Evolutionary conservation across 2,797 vertebrate genomes (phyloP), one percentile per base, ranked within the genome.

Genomic region (Fratercula arctica): DNA sequence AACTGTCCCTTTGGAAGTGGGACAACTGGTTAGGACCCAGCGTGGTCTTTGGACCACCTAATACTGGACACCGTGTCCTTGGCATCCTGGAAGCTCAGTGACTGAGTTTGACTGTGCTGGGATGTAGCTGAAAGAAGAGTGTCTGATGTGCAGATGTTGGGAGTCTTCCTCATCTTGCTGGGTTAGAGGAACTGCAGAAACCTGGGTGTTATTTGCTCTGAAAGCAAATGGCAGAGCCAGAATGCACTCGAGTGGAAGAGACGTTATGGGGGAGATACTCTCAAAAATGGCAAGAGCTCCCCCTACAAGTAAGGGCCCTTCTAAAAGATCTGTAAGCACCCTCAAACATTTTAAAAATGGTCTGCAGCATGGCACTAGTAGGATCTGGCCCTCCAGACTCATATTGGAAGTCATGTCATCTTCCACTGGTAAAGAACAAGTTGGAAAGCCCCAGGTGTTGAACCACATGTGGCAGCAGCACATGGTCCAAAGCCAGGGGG

Each of bases 111-210:
- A 13, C 51, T 12, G 50, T 64, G 73, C 48, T 81, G 80, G 67
- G 83, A 46, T 26, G 43, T 26, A 37, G 48, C 78, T 41, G 72
- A 31, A 69, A 72, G 75, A 54, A 61, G 57, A 20, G 46, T 4
- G 17, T 63, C 39, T 53, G 33, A 9, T 5, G 4, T 37, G 48
- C 0, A 0, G 31, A 10, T 53, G 72, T 8, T 85, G 56, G 33
- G 72, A 64, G 53, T 25, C 31, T 61, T 64, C 41, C 57, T 16
- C 45, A 3, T 74, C n/a, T 68, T 8, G 0, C 60, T n/a, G 72
- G 41, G 13, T 61, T 39, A 51, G 50, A 57, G 39, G 29, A 25
- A 28, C 70, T 74, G 60, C 56, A 54, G 63, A 67, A 59, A 43
- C 18, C 35, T 80, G 78, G 45, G 19, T 0, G 31, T 28, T 61